Evolutionary conservation across 1,140 invertebrate genomes (phyloP), one percentile per base, ranked within the genome.

Genomic region (Cephus cinctus): DNA sequence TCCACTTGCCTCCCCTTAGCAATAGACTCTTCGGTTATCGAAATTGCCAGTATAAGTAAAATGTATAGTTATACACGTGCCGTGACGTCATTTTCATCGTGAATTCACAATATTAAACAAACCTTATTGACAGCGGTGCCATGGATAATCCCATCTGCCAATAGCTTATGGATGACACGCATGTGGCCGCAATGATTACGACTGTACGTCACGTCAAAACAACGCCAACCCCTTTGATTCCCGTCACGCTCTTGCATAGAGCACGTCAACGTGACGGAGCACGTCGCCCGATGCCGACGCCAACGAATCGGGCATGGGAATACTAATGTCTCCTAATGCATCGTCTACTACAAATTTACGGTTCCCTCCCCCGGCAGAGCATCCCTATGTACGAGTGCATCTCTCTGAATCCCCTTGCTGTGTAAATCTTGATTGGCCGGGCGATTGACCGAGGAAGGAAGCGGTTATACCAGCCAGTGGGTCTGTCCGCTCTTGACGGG

Each of bases 281-380:
- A 27, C 18, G 39, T 27, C 23, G 39, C 12, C 34, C 11, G 23
- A 16, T 20, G 16, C 25, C n/a, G n/a, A n/a, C n/a, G n/a, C n/a
- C n/a, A n/a, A 34, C 38, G 43, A 42, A 41, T 61, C 55, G 43
- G 27, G 38, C 50, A 50, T n/a, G 23, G 50, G 64, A 63, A 65
- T 63, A 64, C 65, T 67, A 69, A 66, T 65, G 60, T 45, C 16
- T n/a, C 46, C 50, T 63, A 67, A 65, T 63, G 56, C 52, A 51
- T 50, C 50, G 35, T 44, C 50, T 52, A 52, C 30, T 11, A 19
- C 20, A 57, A 64, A 67, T 67, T 59, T 50, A 49, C 56, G 65
- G 65, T 55, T 54, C 40, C 50, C 43, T 12, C 16, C 50, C 38
- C 9, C n/a, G 1, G 3, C 15, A 23, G 19, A 21, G 23, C 22